These are phyloP conservation scores for Trigoniulus corallinus DNA, from an alignment of 1,140 invertebrate species.

Conservation along the genomic window DNA sequence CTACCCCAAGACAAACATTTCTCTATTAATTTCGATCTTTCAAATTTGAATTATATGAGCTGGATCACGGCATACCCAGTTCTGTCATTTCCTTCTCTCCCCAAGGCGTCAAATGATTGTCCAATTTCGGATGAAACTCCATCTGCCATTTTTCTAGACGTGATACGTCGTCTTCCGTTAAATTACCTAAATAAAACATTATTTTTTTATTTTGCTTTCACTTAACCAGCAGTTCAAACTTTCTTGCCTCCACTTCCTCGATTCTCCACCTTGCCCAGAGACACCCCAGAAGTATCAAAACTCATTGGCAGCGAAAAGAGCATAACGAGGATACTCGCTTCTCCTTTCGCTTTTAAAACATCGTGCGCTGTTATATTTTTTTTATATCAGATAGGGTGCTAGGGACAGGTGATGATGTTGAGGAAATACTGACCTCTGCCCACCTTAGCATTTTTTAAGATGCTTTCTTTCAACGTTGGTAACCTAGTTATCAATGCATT, in stretches of 20 bases:
- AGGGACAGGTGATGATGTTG: too few relatives aligned
- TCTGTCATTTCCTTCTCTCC: constrained; percentile 2
- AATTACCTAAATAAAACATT: constrained; percentile 23
- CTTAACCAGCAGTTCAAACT: too few relatives aligned
- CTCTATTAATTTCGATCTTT: not conserved
- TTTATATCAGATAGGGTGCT: too few relatives aligned
- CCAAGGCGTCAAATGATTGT: not conserved
- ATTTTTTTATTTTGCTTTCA: not conserved
- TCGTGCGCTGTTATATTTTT: too few relatives aligned
- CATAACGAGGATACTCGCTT: too few relatives aligned
- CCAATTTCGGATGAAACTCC: not conserved
- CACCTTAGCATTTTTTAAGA: constrained; percentile 37
- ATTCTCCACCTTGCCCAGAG: too few relatives aligned
- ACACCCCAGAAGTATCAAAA: too few relatives aligned
- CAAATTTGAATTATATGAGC: not conserved
- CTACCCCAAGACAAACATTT: not conserved
- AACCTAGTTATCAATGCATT: constrained; percentile 29
- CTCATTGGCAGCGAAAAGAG: too few relatives aligned
- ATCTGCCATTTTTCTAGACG: constrained; percentile 35
- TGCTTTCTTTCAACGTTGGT: constrained; percentile 32
- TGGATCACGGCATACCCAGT: constrained; percentile 1
- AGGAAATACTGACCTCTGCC: too few relatives aligned
- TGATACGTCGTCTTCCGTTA: constrained; percentile 38
- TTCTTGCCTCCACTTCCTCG: too few relatives aligned
- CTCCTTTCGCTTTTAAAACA: too few relatives aligned